Conservation (phyloP, 2,797 vertebrate species). For the Triplophysa bombifrons region DNA sequence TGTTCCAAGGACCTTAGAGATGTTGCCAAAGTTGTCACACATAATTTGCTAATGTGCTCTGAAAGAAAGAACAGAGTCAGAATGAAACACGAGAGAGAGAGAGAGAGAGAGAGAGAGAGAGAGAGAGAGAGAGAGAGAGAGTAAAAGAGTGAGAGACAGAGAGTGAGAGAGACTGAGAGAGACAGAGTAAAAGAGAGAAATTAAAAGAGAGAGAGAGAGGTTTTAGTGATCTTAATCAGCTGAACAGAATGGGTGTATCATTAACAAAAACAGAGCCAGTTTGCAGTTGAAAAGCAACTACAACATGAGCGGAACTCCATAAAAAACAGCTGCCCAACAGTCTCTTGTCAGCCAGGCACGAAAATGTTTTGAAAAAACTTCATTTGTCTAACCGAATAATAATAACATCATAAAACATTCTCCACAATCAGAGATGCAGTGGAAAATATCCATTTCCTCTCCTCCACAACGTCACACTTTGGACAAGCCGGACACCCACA, state of each 20-base stretch:
- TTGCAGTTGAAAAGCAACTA: slow-evolving; percentile 3
- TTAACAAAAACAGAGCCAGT: slow-evolving; percentile 4
- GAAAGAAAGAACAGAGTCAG: neutral
- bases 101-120: neutral
- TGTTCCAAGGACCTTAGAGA: neutral
- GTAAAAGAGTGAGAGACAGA: too few species aligned
- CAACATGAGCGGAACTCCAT: slow-evolving; percentile 4
- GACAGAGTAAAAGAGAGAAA: too few species aligned
- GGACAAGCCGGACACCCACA: slow-evolving; percentile 46
- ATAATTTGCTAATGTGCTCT: neutral
- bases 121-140: too few species aligned
- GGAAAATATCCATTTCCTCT: slow-evolving; percentile 46
- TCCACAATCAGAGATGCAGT: slow-evolving; percentile 39
- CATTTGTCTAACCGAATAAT: slow-evolving; percentile 43
- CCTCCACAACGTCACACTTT: slow-evolving; percentile 37
- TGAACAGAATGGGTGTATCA: slow-evolving; percentile 5
- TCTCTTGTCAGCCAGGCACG: slow-evolving; percentile 16
- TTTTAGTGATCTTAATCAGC: neutral
- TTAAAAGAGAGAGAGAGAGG: neutral
- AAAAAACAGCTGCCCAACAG: slow-evolving; percentile 1
- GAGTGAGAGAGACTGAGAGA: too few species aligned
- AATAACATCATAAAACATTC: slow-evolving; percentile 28
- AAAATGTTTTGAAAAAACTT: slow-evolving; percentile 21
- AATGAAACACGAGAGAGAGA: neutral
- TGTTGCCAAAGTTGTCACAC: neutral